Conservation (phyloP, 2,797 vertebrate species). For the Chelon auratus region DNA sequence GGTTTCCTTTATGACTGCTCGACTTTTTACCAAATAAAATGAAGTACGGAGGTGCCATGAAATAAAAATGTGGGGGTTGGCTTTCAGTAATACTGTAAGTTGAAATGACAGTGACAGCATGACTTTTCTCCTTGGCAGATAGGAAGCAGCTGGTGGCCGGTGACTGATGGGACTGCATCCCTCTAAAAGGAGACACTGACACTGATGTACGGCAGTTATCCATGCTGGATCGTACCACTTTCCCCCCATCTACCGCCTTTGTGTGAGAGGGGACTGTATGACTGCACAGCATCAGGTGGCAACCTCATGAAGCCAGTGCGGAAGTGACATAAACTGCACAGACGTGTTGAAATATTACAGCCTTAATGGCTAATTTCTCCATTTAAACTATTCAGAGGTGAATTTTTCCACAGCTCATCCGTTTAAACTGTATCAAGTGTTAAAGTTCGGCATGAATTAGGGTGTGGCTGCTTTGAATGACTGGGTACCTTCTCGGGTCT, state of each 20-base stretch:
- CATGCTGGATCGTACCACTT: constrained; percentile 11
- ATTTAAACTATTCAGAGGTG: too few species aligned
- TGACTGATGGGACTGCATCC: constrained; percentile 4
- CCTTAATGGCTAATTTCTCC: too few species aligned
- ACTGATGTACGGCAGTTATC: constrained; percentile 21
- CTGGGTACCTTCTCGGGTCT: too few species aligned
- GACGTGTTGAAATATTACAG: too few species aligned
- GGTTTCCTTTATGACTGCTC: constrained; percentile 27
- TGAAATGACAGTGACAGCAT: constrained; percentile 7
- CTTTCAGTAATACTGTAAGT: constrained; percentile 16
- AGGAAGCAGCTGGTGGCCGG: constrained; percentile 17
- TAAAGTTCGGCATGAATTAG: too few species aligned
- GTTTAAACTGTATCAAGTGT: too few species aligned
- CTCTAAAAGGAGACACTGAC: constrained; percentile 7
- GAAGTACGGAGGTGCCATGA: neutral
- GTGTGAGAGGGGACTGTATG: constrained; percentile 24
- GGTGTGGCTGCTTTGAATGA: too few species aligned
- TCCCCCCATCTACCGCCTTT: constrained; percentile 7
- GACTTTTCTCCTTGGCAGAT: constrained; percentile 22
- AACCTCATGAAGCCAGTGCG: too few species aligned
- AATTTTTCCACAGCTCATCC: too few species aligned
- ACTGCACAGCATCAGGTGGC: neutral
- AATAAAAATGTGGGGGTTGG: constrained; percentile 15
- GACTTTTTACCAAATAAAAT: constrained; percentile 19
- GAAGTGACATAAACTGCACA: too few species aligned